Evolutionary conservation across 2,888 invertebrate species (phyloP), one percentile per base, ranked within the genome.

Genomic region (Conops quadrifasciatus): DNA sequence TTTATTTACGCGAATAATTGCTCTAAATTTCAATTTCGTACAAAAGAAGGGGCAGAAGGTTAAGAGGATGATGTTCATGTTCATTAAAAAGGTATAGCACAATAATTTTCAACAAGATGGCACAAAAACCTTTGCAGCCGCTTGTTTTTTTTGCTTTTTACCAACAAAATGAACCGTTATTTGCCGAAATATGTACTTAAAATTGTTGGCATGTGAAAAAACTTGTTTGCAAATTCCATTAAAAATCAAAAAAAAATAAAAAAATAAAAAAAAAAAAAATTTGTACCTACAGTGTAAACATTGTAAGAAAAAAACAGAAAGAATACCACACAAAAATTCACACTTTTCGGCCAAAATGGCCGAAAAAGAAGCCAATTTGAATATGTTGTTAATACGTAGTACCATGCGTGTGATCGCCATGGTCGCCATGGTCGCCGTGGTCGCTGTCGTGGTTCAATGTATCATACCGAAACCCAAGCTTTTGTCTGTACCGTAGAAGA

Each of bases 281-380:
- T 49, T 49, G 5, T 49, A 45, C 45, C 7, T 16, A 49, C 49
- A 15, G n/a, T 21, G 53, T 21, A 53, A 21, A 21, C 19, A 53
- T 53, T 21, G 13, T 2, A 51, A 59, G 49, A 69, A 56, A 30
- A 26, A 13, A 45, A 13, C 19, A 21, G 11, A n/a, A 16, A 2
- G 26, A 64, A 36, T 16, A 5, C 51, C 70, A 21, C n/a, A 24
- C 67, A 66, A 49, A 36, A 36, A 7, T 36, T 36, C 36, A 36
- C n/a, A 67, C 64, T 70, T 74, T 70, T 75, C 66, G 49, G 60
- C 47, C 70, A 73, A 75, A 73, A 71, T 75, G 68, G 73, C 71
- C 19, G n/a, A 58, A 26, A 58, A 58, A 56, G 24, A 58, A 58
- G 9, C 9, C 36, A 36, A 58, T 58, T 58, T 58, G 58, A 24